These are phyloP conservation scores for Hypothenemus hampei DNA, from an alignment of 1,140 invertebrate genomes.

Conservation along the genomic window DNA sequence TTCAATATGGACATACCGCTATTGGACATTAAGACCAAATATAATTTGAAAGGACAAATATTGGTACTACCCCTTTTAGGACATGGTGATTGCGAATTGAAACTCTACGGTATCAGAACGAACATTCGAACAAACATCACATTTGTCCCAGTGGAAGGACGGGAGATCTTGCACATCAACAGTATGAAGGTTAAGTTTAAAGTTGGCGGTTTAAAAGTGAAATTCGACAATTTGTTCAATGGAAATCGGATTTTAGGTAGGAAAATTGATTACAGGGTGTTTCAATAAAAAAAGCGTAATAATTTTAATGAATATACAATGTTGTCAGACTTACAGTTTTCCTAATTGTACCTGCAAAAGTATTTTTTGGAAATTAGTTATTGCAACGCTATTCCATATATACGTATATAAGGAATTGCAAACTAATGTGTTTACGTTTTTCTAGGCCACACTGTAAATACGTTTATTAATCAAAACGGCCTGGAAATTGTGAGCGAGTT, in stretches of 20 bases:
- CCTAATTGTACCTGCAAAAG: no score
- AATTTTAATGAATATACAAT: no score
- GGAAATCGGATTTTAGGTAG: slow-evolving; percentile 54
- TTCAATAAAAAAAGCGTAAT: no score
- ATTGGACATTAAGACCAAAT: slow-evolving; percentile 51
- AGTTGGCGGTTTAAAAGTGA: slow-evolving; percentile 50
- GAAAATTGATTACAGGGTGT: no score
- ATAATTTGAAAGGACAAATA: slow-evolving; percentile 55
- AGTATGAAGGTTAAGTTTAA: slow-evolving; percentile 54
- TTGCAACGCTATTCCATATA: no score
- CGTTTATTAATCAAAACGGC: slow-evolving; percentile 49
- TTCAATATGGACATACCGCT: slow-evolving; percentile 46
- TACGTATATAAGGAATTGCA: no score
- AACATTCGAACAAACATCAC: slow-evolving; percentile 49
- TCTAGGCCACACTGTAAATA: slow-evolving; percentile 49
- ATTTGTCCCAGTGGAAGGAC: slow-evolving; percentile 42
- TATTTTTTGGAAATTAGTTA: no score
- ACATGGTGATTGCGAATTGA: slow-evolving; percentile 29
- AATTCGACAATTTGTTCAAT: slow-evolving; percentile 59
- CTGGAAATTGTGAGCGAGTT: slow-evolving; percentile 47
- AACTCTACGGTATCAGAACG: slow-evolving; percentile 49
- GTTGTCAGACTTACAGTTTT: no score
- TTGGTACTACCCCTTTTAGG: slow-evolving; percentile 53
- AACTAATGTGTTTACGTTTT: background rate
- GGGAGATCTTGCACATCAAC: slow-evolving; percentile 49